Evolutionary conservation across 2,113 vertebrate genomes (phyloP), one percentile per base, ranked within the genome.

Genomic region (Nyctereutes procyonoides): DNA sequence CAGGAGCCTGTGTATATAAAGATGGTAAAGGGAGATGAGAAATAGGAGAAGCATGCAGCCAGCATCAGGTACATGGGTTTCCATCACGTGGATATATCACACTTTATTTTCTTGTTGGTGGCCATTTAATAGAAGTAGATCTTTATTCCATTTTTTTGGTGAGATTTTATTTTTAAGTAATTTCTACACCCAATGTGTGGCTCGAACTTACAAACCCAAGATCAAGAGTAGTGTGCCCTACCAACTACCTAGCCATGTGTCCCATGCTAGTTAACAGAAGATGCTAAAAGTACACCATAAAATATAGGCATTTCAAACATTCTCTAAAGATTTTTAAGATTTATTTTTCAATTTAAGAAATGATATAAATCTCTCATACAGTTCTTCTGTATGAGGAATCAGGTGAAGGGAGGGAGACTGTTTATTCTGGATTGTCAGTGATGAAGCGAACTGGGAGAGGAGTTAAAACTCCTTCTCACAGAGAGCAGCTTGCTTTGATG

Each of bases 291-390:
- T 56, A 51, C 53, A 56, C 8, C 51, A 55, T 51, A 90, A 84
- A 80, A 76, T 62, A 38, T 14, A 90, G 35, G 19, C 16, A 88
- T 77, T 89, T 95, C 81, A 95, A 95, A 62, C 2, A 86, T 74
- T 74, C 13, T n/a, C 65, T 86, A 67, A 95, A 91, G 8, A 73
- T 81, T 62, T 60, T 48, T 19, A 43, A 43, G 43, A 43, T 76
- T 89, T 38, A 71, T 51, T 93, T 83, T 79, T 20, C 15, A n/a
- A 86, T 93, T 82, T 83, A 96, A 67, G 86, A 92, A 88, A 76
- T 56, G 84, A 55, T 17, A 80, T 22, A 69, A 35, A 20, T 82
- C 32, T 69, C 20, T 20, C 19, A 86, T 69, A 93, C 87, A 74
- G 62, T 79, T 71, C 8, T 89, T 63, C 38, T 82, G 13, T 81